Percentiles rank a stretch among this genome's conserved stretches.
These are phyloP conservation scores for Agonum fuliginosum DNA, from an alignment of 2,888 invertebrate species.

Conservation along the genomic window DNA sequence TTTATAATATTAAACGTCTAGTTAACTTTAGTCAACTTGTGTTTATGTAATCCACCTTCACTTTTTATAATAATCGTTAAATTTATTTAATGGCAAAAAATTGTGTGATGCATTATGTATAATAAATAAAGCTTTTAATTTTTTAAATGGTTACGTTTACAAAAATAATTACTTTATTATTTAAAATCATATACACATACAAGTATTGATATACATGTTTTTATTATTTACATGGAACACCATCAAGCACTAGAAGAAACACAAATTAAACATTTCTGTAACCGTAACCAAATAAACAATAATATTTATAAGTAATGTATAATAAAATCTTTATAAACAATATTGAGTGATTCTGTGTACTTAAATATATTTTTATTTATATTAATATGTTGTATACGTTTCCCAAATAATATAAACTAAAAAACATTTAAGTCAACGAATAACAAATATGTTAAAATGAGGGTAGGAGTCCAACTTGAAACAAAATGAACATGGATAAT, in stretches of 20 bases:
- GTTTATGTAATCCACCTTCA: no score
- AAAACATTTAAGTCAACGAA: constrained; percentile 22
- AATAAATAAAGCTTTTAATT: constrained; percentile 22
- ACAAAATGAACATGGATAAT: constrained; percentile 1
- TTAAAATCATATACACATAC: not conserved
- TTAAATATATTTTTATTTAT: constrained; percentile 59
- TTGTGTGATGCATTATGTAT: constrained; percentile 31
- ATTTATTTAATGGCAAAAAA: constrained; percentile 1
- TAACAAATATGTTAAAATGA: constrained; percentile 6
- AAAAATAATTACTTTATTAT: constrained; percentile 13
- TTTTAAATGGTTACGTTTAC: constrained; percentile 31
- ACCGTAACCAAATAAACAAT: constrained; percentile 34
- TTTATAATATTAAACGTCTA: no score
- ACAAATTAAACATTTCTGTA: constrained; percentile 16
- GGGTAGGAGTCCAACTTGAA: not conserved
- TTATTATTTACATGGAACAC: constrained; percentile 16
- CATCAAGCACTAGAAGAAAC: not conserved
- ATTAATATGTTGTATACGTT: constrained; percentile 54
- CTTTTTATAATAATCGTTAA: no score
- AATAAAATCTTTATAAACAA: constrained; percentile 51
- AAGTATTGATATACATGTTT: not conserved
- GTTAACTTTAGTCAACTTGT: no score
- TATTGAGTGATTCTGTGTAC: constrained; percentile 57
- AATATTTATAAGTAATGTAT: constrained; percentile 50
- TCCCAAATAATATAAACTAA: constrained; percentile 52